Evolutionary conservation across 2,888 invertebrate genomes (phyloP).

Genomic region (Drosophila tanythrix): DNA sequence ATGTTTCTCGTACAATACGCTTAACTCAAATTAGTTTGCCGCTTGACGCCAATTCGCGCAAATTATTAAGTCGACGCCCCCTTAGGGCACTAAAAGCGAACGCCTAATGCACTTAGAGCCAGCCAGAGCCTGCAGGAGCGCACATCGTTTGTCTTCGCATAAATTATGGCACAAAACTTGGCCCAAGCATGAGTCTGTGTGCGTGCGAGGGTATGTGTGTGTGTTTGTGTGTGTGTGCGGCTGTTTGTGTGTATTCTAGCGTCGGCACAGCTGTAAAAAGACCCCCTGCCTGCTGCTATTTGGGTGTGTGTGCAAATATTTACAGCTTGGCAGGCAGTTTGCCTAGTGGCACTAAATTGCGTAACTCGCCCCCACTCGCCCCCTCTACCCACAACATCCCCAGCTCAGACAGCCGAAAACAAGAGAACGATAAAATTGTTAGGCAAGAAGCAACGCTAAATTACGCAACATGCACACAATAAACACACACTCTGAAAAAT

Average conservation of each 20-base stretch:
- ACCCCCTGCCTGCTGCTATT: slow-evolving; percentile 10
- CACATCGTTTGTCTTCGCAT: slow-evolving; percentile 68
- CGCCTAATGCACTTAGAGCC: slow-evolving; percentile 67
- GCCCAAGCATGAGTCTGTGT: not conserved
- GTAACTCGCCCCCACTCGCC: slow-evolving; percentile 15
- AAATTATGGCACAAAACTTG: slow-evolving; percentile 60
- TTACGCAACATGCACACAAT: slow-evolving; percentile 64
- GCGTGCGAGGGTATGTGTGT: slow-evolving; percentile 1
- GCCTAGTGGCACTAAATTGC: slow-evolving; percentile 60
- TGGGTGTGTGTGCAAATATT: slow-evolving; percentile 55
- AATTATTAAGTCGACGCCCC: slow-evolving; percentile 71
- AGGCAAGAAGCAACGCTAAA: slow-evolving; percentile 67
- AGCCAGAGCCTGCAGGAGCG: slow-evolving; percentile 18
- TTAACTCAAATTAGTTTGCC: slow-evolving; percentile 77
- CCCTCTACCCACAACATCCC: not conserved
- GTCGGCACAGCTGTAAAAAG: slow-evolving; percentile 59
- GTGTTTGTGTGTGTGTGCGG: not conserved
- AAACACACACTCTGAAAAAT: slow-evolving; percentile 20
- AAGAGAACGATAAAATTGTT: slow-evolving; percentile 71
- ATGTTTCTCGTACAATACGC: slow-evolving; percentile 56
- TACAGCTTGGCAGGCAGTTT: slow-evolving; percentile 48
- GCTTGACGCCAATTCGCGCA: slow-evolving; percentile 74
- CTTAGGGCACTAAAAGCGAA: slow-evolving; percentile 61
- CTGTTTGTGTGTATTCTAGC: slow-evolving; percentile 25
- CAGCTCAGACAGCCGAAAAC: slow-evolving; percentile 15